These are phyloP conservation scores for Limnephilus rhombicus DNA, from an alignment of 2,888 invertebrate genomes.

Conservation along the genomic window DNA sequence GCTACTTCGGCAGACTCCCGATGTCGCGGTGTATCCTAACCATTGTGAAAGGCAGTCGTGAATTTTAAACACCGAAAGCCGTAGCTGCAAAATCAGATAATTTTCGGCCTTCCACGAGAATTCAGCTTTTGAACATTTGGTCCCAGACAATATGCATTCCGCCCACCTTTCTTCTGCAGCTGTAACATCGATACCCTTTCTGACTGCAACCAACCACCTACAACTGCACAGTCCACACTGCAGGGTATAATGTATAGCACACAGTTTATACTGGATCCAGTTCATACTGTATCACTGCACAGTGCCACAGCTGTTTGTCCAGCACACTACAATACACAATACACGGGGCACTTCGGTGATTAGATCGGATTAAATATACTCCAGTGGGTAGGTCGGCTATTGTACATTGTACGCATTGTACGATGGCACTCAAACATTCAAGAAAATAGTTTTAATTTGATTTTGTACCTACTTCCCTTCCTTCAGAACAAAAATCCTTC, in stretches of 20 bases:
- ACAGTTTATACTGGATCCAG: not conserved
- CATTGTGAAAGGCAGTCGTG: not conserved
- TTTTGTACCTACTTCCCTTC: not conserved
- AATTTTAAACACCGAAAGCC: not conserved
- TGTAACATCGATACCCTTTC: not conserved
- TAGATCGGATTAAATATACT: slow-evolving; percentile 12
- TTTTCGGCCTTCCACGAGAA: not conserved
- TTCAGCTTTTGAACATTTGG: not conserved
- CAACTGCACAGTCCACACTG: not conserved
- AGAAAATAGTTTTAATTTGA: not conserved
- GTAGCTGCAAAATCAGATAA: not conserved
- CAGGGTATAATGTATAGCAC: not conserved
- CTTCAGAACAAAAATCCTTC: not conserved
- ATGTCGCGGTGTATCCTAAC: not conserved
- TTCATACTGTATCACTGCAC: not conserved
- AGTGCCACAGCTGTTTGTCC: not conserved
- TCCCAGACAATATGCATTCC: not conserved
- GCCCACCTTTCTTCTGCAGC: not conserved
- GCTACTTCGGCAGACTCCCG: no score
- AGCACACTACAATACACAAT: not conserved
- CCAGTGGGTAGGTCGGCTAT: not conserved
- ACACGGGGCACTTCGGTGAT: not conserved
- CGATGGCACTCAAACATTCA: not conserved
- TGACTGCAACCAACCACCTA: not conserved
- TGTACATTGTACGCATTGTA: not conserved